Evolutionary conservation across 2,888 invertebrate genomes (phyloP), one percentile per base, ranked within the genome.

Genomic region (Leptinotarsa haldemani): DNA sequence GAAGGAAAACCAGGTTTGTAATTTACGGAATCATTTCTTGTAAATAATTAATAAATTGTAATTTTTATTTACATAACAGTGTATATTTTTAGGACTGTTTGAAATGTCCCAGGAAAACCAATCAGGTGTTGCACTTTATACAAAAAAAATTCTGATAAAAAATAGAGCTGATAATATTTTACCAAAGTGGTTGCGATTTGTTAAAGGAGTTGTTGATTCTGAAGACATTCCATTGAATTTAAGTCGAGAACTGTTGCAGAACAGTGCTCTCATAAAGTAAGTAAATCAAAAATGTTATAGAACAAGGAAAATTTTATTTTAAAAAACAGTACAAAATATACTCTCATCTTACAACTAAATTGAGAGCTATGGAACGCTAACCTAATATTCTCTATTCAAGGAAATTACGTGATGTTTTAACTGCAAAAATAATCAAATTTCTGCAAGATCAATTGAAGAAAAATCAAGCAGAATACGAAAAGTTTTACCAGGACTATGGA

Each of bases 201-300:
- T 99, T 3, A 97, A 97, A 91, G 98, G 98, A 85, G 98, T 99
- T 47, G 97, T 99, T 18, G 99, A 99, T 89, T 98, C 97, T 1
- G 99, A 99, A 90, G 99, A 99, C 88, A 98, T 99, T 89, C 99
- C 99, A 58, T 89, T 99, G 71, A 99, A 99, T 91, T 90, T 99
- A 76, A 98, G 98, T 86, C 91, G 99, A 84, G 99, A 99, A 88
- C 88, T 99, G 74, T 89, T 99, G 66, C 99, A 99, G 88, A 98
- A 99, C 84, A 97, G 97, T 87, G 91, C 93, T 30, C 89, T 99
- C 4, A 97, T 99, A 80, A 92, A 90, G 94, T 94, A 88, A 88
- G 89, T 87, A 78, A 53, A 64, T 61, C 2, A 30, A 20, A 56
- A 56, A 1, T 22, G 12, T 16, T 22, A 5, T 16, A 58, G 22